Base-by-base conservation (phyloP, 2,113 vertebrate genomes). In the Protomyctophum bolini region DNA sequence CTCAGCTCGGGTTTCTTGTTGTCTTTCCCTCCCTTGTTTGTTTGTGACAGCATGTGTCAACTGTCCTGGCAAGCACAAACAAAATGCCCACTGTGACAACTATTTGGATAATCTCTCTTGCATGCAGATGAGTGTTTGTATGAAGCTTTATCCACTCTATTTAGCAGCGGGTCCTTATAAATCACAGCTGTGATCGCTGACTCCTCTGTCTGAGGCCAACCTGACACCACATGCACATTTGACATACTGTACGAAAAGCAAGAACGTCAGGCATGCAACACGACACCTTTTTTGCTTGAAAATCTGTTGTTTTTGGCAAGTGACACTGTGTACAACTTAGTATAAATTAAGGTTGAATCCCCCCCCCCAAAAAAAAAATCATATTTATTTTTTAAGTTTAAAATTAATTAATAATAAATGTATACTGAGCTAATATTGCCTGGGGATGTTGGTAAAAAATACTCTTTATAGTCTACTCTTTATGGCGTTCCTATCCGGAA, bases 1-100 rank as follows among this genome's bases (percentile, higher is more conserved):
- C 63, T 59, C 66, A 28, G 79, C 71, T 84, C 75, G 2, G 71
- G 70, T 82, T 89, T 87, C 87, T 72, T 60, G 73, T 61, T 75
- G 68, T 72, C 76, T 79, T 63, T 59, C 46, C 12, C 10, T 54
- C n/a, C 47, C 56, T 41, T 41, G 33, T 41, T 41, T 41, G 33
- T 41, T 41, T 41, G 33, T 41, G 33, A 41, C 33, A 41, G 33
- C 33, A 41, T 54, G 50, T 79, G 47, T 75, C 82, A 66, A 83
- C 81, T 82, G 81, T 79, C 70, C 47, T 29, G 58, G 70, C 33
- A 33, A 33, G 48, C 15, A 47, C 61, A 50, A 79, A 72, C 75
- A 75, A 68, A 68, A 60, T 45, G 58, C 63, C 54, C 11, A 51
- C 51, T 47, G 56, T 55, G 58, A 65, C 77, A 86, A 75, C 69